A percentile compares a stretch with the other conserved stretches of the same genome.
phyloP scores from a whole-genome alignment of 2,113 vertebrate species.

The Actenoides hombroni region DNA sequence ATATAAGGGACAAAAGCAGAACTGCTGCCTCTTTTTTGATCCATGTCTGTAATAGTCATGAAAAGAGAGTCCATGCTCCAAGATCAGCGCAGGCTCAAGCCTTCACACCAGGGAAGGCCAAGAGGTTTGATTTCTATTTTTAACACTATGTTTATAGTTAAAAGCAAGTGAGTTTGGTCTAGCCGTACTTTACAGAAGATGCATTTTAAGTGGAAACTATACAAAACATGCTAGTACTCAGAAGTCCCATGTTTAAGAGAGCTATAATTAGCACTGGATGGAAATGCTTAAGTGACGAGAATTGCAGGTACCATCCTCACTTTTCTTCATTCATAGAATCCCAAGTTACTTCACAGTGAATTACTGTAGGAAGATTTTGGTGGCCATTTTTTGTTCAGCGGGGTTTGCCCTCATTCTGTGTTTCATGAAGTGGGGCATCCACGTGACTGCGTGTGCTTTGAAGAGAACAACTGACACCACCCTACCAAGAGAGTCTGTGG shows the following conservation, averaged over 20 bases:
- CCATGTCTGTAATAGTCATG: not conserved
- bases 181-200: not conserved
- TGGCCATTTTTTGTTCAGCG: not conserved
- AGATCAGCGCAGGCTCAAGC: not conserved
- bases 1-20: not conserved
- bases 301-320: not conserved
- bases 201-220: not conserved
- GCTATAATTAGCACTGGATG: not conserved
- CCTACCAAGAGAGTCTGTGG: fast-evolving
- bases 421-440: not conserved
- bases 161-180: not conserved
- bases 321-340: not conserved
- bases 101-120: not conserved
- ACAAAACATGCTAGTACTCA: not conserved
- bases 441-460: not conserved
- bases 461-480: not conserved
- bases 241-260: not conserved
- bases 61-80: not conserved
- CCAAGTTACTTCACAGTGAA: not conserved
- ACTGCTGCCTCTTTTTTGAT: not conserved
- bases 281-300: not conserved
- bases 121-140: not conserved
- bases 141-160: not conserved
- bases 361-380: not conserved
- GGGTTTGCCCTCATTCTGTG: not conserved